Percentiles rank a stretch among this genome's conserved stretches.
Evolutionary conservation across 2,113 vertebrate species (phyloP).

Genomic region (Brienomyrus longianalis): DNA sequence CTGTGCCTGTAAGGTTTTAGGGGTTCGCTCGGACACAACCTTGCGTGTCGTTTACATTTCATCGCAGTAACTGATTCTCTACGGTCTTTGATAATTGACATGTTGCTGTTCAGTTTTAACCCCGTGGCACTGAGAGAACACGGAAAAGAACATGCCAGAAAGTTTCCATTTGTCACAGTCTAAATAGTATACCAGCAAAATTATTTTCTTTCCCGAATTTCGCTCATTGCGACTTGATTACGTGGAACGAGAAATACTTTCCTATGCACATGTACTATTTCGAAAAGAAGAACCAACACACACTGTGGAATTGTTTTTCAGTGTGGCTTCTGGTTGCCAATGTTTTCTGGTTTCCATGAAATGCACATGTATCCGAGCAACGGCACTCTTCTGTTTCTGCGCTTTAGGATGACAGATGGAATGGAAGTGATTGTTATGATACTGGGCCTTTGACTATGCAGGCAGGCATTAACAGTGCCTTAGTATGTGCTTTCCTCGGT

Average conservation of each 20-base stretch:
- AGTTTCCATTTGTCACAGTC: neutral
- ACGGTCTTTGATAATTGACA: neutral
- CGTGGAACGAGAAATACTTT: neutral
- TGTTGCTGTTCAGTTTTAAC: neutral
- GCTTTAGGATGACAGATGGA: neutral
- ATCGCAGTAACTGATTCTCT: neutral
- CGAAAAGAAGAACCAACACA: neutral
- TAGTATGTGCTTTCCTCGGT: neutral
- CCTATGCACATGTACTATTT: neutral
- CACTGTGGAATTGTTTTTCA: neutral
- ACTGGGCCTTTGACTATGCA: neutral
- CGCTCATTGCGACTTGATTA: neutral
- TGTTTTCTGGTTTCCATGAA: neutral
- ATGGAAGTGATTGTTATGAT: neutral
- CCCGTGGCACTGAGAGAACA: neutral
- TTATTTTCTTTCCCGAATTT: neutral
- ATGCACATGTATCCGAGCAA: constrained; percentile 19
- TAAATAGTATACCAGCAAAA: neutral
- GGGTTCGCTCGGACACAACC: neutral
- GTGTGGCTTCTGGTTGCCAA: neutral
- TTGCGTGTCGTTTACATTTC: neutral
- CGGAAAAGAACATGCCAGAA: neutral
- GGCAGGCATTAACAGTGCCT: neutral
- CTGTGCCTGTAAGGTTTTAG: neutral
- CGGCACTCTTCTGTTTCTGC: neutral